Evolutionary conservation across 1,140 invertebrate species (phyloP).

Genomic region (Kradibia gibbosae): DNA sequence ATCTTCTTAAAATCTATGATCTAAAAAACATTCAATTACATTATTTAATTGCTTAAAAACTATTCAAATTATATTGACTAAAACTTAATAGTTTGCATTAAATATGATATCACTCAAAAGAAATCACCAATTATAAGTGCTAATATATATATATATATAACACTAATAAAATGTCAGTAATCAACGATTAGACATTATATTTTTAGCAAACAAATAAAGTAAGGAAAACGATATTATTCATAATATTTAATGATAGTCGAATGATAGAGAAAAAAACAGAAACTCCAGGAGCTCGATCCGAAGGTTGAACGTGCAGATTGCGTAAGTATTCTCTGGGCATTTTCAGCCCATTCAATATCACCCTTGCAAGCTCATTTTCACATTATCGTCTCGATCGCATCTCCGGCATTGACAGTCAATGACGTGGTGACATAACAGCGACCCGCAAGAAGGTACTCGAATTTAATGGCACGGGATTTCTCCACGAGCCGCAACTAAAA

Average conservation of each 20-base stretch:
- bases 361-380: constrained; percentile 19
- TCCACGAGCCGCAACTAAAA: not conserved
- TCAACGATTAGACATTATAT: too few relatives aligned
- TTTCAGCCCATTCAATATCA: not conserved
- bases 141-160: too few relatives aligned
- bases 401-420: not conserved
- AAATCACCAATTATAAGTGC: too few relatives aligned
- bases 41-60: too few relatives aligned
- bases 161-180: too few relatives aligned
- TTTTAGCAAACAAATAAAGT: too few relatives aligned
- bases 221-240: too few relatives aligned
- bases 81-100: too few relatives aligned
- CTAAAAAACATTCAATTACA: too few relatives aligned
- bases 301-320: not conserved
- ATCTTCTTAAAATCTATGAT: too few relatives aligned
- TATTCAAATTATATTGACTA: too few relatives aligned
- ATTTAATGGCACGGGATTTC: not conserved
- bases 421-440: not conserved
- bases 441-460: not conserved
- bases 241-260: not conserved
- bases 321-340: not conserved
- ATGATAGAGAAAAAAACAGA: not conserved
- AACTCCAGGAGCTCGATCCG: not conserved
- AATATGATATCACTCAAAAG: too few relatives aligned
- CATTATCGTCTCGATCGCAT: constrained; percentile 2